Evolutionary conservation across 1,140 invertebrate genomes (phyloP), one percentile per base, ranked within the genome.

Genomic region (Polypedilum pembai): DNA sequence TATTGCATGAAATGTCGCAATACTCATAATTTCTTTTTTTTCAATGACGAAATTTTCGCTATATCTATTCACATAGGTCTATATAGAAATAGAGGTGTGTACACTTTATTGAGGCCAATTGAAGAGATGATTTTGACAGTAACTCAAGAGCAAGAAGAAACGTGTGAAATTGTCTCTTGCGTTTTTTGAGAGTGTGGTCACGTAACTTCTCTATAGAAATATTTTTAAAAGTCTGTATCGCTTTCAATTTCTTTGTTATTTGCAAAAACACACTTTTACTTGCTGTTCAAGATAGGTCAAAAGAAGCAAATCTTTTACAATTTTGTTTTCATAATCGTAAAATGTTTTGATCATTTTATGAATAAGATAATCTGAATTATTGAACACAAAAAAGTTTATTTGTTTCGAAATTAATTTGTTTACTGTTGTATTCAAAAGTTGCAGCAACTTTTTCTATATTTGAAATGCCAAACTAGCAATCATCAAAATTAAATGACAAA

Each of bases 21-120:
- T 56, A n/a, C 45, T 56, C 45, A 56, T 56, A 56, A 56, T 56
- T 56, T 56, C 45, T n/a, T n/a, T n/a, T 45, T 12, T 56, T n/a
- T 56, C 10, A n/a, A 56, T 56, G 12, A 12, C 12, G n/a, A 56
- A 33, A 33, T 33, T 33, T 33, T 33, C 5, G 5, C 24, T 33
- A 33, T 33, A 3, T 33, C 24, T 33, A 33, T 33, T 1, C 2
- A 33, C 5, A 1, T 33, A 3, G 24, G 24, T 3, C 5, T 33
- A 33, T 33, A 33, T 5, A 33, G 24, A 33, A 5, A 33, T 1
- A 33, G 24, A 33, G 24, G 24, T 33, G 24, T 33, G 24, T 5
- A 33, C 24, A 33, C 24, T 33, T 33, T 33, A 33, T 33, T 33
- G 24, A 33, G 24, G 24, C 5, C 24, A 33, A 33, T 33, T 33